These are phyloP conservation scores for Mylabris phalerata DNA, from an alignment of 1,140 invertebrate genomes.

Conservation along the genomic window DNA sequence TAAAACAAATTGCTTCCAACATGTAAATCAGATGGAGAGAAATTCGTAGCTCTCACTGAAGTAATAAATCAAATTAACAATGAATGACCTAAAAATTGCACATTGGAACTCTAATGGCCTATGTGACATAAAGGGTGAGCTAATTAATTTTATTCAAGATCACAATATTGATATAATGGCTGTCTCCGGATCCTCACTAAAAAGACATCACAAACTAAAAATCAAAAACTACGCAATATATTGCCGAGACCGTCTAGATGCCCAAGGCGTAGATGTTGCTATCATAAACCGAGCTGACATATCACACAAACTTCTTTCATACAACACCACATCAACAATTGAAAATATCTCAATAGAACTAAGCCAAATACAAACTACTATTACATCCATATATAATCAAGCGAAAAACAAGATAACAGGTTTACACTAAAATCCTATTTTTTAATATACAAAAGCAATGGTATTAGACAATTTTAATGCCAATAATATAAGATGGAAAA, in stretches of 20 bases:
- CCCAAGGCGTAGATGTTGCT: not conserved
- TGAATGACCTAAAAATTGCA: not conserved
- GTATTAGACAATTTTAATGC: not conserved
- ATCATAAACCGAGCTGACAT: not conserved
- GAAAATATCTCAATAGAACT: not conserved
- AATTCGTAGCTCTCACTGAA: too few species aligned
- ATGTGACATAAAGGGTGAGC: not conserved
- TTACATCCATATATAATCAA: not conserved
- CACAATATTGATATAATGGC: constrained; percentile 1
- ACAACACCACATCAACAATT: not conserved
- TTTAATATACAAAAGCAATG: not conserved
- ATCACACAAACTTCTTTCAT: not conserved
- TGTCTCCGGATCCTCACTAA: not conserved
- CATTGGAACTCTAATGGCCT: constrained; percentile 5
- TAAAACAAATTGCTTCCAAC: too few species aligned
- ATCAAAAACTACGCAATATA: constrained; percentile 1
- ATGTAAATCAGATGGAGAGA: too few species aligned
- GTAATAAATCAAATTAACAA: too few species aligned
- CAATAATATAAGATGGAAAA: not conserved
- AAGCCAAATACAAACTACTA: not conserved
- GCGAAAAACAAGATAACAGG: not conserved
- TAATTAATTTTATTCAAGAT: not conserved
- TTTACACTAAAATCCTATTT: not conserved
- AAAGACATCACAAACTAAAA: constrained; percentile 1
- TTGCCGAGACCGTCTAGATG: not conserved